Conservation (phyloP, 2,797 vertebrate genomes). For the Psittacula echo region DNA sequence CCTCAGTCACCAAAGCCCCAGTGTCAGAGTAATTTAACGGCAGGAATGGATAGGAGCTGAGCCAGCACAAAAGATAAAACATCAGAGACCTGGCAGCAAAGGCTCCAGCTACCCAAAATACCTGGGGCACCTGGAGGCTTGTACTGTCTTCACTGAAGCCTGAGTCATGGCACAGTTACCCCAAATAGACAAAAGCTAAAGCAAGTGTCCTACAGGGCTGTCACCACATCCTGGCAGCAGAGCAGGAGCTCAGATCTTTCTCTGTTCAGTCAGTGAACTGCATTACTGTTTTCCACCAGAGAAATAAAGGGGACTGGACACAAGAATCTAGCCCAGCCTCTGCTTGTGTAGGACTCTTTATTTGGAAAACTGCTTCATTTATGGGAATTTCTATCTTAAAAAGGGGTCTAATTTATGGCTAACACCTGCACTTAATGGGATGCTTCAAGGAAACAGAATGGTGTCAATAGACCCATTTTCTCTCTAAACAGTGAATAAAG, state of each 20-base stretch:
- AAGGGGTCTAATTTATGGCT: background rate
- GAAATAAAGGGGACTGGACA: background rate
- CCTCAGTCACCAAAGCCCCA: background rate
- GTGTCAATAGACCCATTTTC: background rate
- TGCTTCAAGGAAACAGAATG: background rate
- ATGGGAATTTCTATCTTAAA: background rate
- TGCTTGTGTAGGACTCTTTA: background rate
- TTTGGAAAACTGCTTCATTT: background rate
- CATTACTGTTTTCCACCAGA: background rate
- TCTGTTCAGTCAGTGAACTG: background rate
- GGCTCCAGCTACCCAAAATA: background rate
- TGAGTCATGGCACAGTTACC: background rate
- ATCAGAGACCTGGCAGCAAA: background rate
- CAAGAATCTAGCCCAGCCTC: background rate
- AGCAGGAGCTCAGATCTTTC: background rate
- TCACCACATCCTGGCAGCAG: background rate
- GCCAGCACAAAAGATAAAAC: background rate
- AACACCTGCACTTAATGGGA: background rate
- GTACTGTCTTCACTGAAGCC: background rate
- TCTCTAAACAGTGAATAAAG: background rate
- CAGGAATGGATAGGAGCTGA: background rate
- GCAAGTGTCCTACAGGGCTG: background rate
- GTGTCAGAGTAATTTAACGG: fast-evolving
- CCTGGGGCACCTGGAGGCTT: background rate
- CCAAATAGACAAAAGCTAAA: background rate